Percentiles rank a stretch among this genome's conserved stretches.
Evolutionary conservation across 2,113 vertebrate species (phyloP).

Genomic region (Eupsittula cactorum): DNA sequence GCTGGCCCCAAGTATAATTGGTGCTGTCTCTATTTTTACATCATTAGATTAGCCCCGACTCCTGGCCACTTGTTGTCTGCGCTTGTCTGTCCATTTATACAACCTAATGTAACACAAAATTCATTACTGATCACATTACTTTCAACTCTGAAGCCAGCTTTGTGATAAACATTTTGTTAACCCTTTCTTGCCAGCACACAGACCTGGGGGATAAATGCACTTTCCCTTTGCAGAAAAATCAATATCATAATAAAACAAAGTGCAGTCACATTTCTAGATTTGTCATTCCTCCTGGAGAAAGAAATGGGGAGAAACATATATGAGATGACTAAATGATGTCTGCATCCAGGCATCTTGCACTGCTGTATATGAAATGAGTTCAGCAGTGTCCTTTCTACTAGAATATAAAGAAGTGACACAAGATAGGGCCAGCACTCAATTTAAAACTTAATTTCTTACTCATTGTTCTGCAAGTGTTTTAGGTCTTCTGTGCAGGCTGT

Average conservation of each 20-base stretch:
- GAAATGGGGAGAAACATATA: conserved; percentile 63
- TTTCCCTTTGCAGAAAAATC: conserved; percentile 76
- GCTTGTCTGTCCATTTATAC: conserved; percentile 91
- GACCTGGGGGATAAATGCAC: conserved; percentile 74
- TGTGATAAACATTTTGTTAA: conserved; percentile 90
- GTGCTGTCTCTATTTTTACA: conserved; percentile 93
- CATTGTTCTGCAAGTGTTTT: background rate
- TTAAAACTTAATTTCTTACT: conserved; percentile 39
- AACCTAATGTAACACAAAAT: conserved; percentile 99
- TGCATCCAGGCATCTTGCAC: conserved; percentile 66
- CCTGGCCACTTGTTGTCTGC: conserved; percentile 96
- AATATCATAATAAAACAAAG: conserved; percentile 80
- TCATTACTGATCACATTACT: conserved; percentile 99
- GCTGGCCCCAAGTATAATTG: conserved; percentile 92
- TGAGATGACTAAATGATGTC: conserved; percentile 74
- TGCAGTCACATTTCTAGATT: conserved; percentile 80
- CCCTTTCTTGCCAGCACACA: conserved; percentile 71
- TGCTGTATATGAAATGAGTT: conserved; percentile 43
- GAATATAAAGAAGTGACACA: conserved; percentile 33
- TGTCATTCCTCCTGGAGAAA: conserved; percentile 73
- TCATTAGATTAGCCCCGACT: conserved; percentile 99
- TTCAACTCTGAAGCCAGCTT: conserved; percentile 90
- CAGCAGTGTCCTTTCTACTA: conserved; percentile 39
- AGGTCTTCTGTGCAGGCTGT: conserved; percentile 44
- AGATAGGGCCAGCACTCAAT: conserved; percentile 39